These are phyloP conservation scores for Parnassius mnemosyne DNA, from an alignment of 2,888 invertebrate genomes.

Conservation along the genomic window DNA sequence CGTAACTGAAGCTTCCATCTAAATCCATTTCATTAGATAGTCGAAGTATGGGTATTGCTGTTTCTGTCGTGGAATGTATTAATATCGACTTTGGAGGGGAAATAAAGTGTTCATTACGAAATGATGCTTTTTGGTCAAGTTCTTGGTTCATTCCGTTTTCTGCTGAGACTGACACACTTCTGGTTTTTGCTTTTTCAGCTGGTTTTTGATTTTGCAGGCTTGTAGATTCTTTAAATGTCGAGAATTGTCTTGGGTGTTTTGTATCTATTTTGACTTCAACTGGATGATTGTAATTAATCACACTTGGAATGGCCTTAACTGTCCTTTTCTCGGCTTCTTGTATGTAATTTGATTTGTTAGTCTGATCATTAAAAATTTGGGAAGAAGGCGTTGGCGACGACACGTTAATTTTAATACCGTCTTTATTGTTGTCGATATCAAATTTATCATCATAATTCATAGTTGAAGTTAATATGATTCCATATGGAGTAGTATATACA, in stretches of 20 bases:
- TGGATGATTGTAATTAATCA: slow-evolving; percentile 47
- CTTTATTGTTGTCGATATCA: slow-evolving; percentile 37
- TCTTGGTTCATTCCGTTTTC: slow-evolving; percentile 53
- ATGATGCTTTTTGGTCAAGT: slow-evolving; percentile 55
- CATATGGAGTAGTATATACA: slow-evolving; percentile 56
- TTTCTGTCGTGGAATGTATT: slow-evolving; percentile 69
- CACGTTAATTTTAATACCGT: slow-evolving; percentile 34
- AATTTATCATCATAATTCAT: slow-evolving; percentile 49
- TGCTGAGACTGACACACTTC: slow-evolving; percentile 58
- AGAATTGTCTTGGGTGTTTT: slow-evolving; percentile 47
- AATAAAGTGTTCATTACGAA: slow-evolving; percentile 49
- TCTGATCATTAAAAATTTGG: slow-evolving; percentile 39
- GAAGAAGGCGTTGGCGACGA: slow-evolving; percentile 33
- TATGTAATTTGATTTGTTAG: slow-evolving; percentile 30
- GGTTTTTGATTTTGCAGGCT: slow-evolving; percentile 44
- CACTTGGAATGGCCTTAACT: slow-evolving; percentile 44
- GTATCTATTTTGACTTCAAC: slow-evolving; percentile 58
- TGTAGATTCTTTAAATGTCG: slow-evolving; percentile 33
- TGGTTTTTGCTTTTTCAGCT: slow-evolving; percentile 33
- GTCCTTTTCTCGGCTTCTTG: slow-evolving; percentile 47
- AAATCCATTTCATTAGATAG: slow-evolving; percentile 79
- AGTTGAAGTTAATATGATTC: slow-evolving; percentile 56
- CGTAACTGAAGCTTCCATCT: slow-evolving; percentile 79
- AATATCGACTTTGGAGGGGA: slow-evolving; percentile 51
- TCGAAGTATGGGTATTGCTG: slow-evolving; percentile 74